phyloP scores from a whole-genome alignment of 2,888 invertebrate genomes.

The Syrphus vitripennis region DNA sequence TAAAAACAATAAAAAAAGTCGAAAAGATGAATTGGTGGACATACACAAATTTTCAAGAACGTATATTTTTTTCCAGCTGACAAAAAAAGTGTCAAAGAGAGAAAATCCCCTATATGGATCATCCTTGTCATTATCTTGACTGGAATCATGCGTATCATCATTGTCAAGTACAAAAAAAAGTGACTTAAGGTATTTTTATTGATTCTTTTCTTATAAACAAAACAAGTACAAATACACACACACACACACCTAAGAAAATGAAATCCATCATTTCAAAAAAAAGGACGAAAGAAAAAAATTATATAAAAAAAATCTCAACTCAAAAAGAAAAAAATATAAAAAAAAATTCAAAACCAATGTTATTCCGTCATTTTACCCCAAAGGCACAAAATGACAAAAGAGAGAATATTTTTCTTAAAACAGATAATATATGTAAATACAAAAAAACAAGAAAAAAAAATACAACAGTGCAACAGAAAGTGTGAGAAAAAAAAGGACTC shows the following conservation, averaged over 20 bases:
- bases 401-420: neutral
- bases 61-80: neutral
- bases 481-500: constrained; percentile 13
- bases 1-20: no score
- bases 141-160: constrained; percentile 33
- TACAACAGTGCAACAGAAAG: neutral
- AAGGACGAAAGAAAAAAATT: constrained; percentile 1
- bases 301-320: neutral
- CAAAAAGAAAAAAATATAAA: neutral
- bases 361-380: constrained; percentile 35
- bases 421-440: constrained; percentile 17
- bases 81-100: constrained; percentile 19
- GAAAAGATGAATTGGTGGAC: no score
- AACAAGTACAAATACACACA: neutral
- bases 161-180: constrained; percentile 27
- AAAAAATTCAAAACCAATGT: constrained; percentile 35
- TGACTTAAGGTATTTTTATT: neutral
- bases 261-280: neutral
- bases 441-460: neutral
- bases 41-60: no score
- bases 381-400: neutral
- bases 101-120: constrained; percentile 14
- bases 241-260: neutral
- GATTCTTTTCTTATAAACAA: neutral
- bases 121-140: constrained; percentile 32